Evolutionary conservation across 1,140 invertebrate genomes (phyloP), one percentile per base, ranked within the genome.

Genomic region (Pseudomyrmex dendroicus): DNA sequence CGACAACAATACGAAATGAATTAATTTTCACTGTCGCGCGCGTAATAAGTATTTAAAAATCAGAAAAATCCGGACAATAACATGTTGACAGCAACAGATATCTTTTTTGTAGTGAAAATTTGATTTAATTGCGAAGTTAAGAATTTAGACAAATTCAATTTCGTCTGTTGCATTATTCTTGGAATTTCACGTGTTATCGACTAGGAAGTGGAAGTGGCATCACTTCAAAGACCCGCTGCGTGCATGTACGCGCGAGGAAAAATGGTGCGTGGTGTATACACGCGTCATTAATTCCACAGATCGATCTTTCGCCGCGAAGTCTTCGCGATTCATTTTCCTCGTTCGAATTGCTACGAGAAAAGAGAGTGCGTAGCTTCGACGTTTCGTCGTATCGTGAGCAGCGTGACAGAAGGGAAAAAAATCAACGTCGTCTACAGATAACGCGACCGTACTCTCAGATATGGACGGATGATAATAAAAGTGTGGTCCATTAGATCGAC

Each of bases 291-390:
- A 85, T 72, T 59, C 73, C 52, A 20, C 52, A 25, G 86, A 89
- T 89, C 86, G 86, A 89, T 89, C 87, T 84, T 74, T 50, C 20
- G 35, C 62, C 77, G 70, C 80, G 83, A 88, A 85, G 86, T 73
- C 63, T 83, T 73, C 57, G 73, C 77, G n/a, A 64, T 84, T 57
- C 80, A 48, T 78, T 86, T 83, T 78, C 78, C 62, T n/a, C 54
- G 10, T 56, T 57, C 62, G n/a, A 48, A 62, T n/a, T 17, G 52
- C 15, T 44, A 13, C 59, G 35, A 46, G 66, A 57, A n/a, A 17
- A 17, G 73, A 80, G n/a, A 73, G 66, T 72, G 67, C 50, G 61
- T 35, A 35, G 35, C 35, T 35, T 35, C 35, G 35, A 35, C 4
- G 35, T 35, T 35, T 7, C 67, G 64, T 48, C 62, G 25, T 66